phyloP scores from a whole-genome alignment of 2,113 vertebrate species.

The Girardinichthys multiradiatus region DNA sequence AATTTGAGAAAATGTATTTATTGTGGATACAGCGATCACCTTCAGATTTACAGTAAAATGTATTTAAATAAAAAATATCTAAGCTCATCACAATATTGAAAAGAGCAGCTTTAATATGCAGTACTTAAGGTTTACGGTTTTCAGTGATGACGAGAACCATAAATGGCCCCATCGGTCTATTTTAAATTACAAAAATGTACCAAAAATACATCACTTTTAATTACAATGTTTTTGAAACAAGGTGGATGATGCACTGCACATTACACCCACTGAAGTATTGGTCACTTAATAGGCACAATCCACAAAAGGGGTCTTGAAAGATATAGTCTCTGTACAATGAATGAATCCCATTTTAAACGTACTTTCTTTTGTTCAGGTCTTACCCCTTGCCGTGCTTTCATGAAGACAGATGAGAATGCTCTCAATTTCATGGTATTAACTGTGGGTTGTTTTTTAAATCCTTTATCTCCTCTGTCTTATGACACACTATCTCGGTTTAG shows the following conservation, averaged over 20 bases:
- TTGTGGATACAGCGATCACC: conserved; percentile 19
- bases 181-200: not conserved
- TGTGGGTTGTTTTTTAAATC: not conserved
- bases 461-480: conserved; percentile 2
- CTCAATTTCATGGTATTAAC: not conserved
- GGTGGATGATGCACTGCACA: conserved; percentile 40
- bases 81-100: conserved; percentile 31
- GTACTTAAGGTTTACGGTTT: conserved; percentile 17
- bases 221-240: conserved; percentile 30
- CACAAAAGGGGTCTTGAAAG: conserved; percentile 26
- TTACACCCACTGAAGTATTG: conserved; percentile 42
- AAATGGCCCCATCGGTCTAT: not conserved
- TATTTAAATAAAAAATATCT: conserved; percentile 12
- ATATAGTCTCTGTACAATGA: conserved; percentile 38
- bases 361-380: not conserved
- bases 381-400: too few relatives aligned
- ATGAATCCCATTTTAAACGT: not conserved
- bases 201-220: conserved; percentile 29
- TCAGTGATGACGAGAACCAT: conserved; percentile 5
- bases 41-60: conserved; percentile 21
- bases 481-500: conserved; percentile 8
- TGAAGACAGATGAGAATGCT: not conserved
- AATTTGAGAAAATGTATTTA: conserved; percentile 29
- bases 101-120: conserved; percentile 32
- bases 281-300: conserved; percentile 62